These are phyloP conservation scores for Sapayoa aenigma DNA, from an alignment of 2,113 vertebrate genomes.

Conservation along the genomic window DNA sequence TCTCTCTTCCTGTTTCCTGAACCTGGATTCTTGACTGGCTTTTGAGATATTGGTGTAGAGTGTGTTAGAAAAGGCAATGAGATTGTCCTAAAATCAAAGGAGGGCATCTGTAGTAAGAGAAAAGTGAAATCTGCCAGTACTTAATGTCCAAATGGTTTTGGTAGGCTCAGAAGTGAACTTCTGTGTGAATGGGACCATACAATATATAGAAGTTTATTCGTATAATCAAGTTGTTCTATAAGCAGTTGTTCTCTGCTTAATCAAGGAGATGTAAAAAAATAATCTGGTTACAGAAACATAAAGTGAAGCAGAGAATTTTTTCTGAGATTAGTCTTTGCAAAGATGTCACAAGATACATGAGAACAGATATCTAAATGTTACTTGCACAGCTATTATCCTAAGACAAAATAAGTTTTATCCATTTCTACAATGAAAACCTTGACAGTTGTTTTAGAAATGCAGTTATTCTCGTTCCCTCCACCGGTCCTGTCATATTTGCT, in stretches of 20 bases:
- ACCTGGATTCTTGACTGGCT: background rate
- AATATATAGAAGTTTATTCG: background rate
- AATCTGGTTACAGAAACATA: background rate
- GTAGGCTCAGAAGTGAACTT: background rate
- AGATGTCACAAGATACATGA: fast-evolving
- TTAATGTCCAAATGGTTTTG: background rate
- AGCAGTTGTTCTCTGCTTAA: background rate
- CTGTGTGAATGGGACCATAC: background rate
- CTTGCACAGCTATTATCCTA: background rate
- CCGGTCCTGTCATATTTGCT: background rate
- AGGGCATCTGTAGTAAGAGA: background rate
- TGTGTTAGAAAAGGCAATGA: fast-evolving
- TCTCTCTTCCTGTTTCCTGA: background rate
- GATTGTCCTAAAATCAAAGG: background rate
- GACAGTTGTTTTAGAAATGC: background rate
- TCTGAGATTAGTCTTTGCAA: background rate
- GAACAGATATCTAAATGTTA: background rate
- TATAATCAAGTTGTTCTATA: background rate
- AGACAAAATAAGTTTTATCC: fast-evolving
- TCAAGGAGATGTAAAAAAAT: background rate
- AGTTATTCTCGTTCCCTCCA: background rate
- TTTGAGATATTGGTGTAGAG: background rate
- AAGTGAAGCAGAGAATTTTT: background rate
- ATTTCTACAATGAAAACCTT: background rate
- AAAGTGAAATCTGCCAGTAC: background rate